Evolutionary conservation across 1,140 invertebrate genomes (phyloP).

Genomic region (Trachelipus rathkii): DNA sequence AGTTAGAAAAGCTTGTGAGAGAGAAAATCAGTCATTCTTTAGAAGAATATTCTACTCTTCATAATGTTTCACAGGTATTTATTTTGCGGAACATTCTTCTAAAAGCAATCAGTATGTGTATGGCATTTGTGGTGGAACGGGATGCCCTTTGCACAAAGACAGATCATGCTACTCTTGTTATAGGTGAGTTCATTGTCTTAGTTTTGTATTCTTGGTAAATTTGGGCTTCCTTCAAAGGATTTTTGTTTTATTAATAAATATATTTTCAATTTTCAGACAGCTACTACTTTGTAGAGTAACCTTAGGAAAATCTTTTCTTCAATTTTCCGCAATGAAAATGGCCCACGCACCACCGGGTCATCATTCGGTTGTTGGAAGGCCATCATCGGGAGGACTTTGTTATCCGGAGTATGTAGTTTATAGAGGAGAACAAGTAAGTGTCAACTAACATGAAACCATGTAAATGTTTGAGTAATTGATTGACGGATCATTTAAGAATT

Average conservation of each 20-base stretch:
- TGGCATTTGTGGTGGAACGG: constrained; percentile 93
- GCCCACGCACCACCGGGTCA: constrained; percentile 93
- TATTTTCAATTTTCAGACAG: constrained; percentile 63
- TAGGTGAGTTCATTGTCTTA: constrained; percentile 53
- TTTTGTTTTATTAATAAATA: not conserved
- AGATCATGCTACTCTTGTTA: constrained; percentile 68
- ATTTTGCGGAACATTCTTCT: constrained; percentile 96
- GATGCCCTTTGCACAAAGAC: constrained; percentile 88
- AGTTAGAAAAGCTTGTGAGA: too few species aligned
- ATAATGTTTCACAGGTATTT: constrained; percentile 65
- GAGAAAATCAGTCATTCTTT: too few species aligned
- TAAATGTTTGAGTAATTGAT: too few species aligned
- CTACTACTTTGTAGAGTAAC: constrained; percentile 88
- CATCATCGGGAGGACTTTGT: constrained; percentile 82
- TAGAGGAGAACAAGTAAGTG: constrained; percentile 77
- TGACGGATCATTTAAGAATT: too few species aligned
- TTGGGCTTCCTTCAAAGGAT: not conserved
- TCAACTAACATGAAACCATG: too few species aligned
- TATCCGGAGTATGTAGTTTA: constrained; percentile 97
- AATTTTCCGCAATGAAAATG: constrained; percentile 96
- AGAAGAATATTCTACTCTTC: not conserved
- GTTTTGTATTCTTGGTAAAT: not conserved
- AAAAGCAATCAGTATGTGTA: constrained; percentile 95
- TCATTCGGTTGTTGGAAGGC: constrained; percentile 87
- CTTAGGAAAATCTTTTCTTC: constrained; percentile 88